A percentile compares a stretch with the other conserved stretches of the same genome.
Conservation (phyloP, 2,888 invertebrate genomes). For the Limnephilus rhombicus region DNA sequence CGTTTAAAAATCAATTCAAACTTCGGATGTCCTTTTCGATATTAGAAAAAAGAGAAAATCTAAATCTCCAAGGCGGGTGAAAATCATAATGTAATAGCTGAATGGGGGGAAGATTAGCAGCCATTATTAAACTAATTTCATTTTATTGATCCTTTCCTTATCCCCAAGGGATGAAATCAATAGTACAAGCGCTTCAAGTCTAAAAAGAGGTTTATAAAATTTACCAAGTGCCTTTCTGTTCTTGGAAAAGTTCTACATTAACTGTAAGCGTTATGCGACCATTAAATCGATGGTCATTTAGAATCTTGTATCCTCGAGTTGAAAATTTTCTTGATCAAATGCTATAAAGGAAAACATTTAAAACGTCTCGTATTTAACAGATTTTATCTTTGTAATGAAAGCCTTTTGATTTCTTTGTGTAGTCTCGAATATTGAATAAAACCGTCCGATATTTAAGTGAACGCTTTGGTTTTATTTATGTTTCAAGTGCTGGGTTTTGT, state of each 20-base stretch:
- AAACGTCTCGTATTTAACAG: neutral
- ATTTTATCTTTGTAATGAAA: neutral
- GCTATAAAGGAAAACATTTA: neutral
- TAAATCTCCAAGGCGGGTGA: neutral
- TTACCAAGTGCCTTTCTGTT: slow-evolving; percentile 15
- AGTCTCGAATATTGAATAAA: neutral
- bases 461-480: neutral
- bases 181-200: neutral
- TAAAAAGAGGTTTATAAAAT: slow-evolving; percentile 13
- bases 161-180: slow-evolving; percentile 37
- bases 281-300: neutral
- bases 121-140: slow-evolving; percentile 63
- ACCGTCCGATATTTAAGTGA: neutral
- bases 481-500: neutral
- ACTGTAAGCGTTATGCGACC: neutral
- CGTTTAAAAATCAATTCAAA: slow-evolving; percentile 1
- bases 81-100: neutral
- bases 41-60: neutral
- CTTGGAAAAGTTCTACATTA: neutral
- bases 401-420: neutral
- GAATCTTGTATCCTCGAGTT: neutral
- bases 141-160: slow-evolving; percentile 56
- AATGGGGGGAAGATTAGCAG: slow-evolving; percentile 55
- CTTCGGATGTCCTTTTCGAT: neutral
- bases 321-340: neutral